A percentile compares a stretch with the other conserved stretches of the same genome.
These are phyloP conservation scores for Calephelis nemesis DNA, from an alignment of 1,140 invertebrate genomes.

Conservation along the genomic window DNA sequence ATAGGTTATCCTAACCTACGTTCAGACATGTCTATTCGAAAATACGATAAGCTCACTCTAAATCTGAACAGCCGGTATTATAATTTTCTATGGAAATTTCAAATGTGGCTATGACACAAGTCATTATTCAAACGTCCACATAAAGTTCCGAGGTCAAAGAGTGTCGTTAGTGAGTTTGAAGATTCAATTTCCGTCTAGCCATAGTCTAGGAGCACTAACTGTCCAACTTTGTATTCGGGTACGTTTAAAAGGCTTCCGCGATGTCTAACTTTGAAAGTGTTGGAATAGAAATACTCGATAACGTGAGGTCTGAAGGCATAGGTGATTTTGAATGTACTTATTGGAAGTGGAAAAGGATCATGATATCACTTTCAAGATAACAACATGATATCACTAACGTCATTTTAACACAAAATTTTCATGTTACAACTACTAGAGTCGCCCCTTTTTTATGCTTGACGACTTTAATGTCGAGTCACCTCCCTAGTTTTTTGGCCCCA, in stretches of 20 bases:
- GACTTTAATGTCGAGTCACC: too few species aligned
- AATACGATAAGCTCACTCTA: too few species aligned
- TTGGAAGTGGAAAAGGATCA: too few species aligned
- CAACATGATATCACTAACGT: too few species aligned
- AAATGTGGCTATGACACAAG: background rate
- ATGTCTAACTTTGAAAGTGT: conserved; percentile 29
- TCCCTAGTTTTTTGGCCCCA: too few species aligned
- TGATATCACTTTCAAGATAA: too few species aligned
- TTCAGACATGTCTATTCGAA: background rate
- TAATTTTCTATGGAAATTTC: background rate
- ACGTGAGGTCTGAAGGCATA: background rate
- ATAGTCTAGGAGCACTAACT: conserved; percentile 37
- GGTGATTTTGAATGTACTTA: background rate
- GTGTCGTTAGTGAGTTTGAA: conserved; percentile 32
- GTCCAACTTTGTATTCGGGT: conserved; percentile 37
- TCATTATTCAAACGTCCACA: conserved; percentile 24
- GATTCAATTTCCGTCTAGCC: conserved; percentile 43
- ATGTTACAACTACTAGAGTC: too few species aligned
- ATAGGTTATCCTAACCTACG: background rate
- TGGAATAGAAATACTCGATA: conserved; percentile 20
- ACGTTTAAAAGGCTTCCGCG: conserved; percentile 36
- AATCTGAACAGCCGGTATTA: background rate
- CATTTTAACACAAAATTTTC: too few species aligned
- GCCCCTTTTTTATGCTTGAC: too few species aligned
- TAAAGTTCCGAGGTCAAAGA: conserved; percentile 25